Base-by-base conservation (phyloP, 2,113 vertebrate genomes). In the Leiothrix lutea region DNA sequence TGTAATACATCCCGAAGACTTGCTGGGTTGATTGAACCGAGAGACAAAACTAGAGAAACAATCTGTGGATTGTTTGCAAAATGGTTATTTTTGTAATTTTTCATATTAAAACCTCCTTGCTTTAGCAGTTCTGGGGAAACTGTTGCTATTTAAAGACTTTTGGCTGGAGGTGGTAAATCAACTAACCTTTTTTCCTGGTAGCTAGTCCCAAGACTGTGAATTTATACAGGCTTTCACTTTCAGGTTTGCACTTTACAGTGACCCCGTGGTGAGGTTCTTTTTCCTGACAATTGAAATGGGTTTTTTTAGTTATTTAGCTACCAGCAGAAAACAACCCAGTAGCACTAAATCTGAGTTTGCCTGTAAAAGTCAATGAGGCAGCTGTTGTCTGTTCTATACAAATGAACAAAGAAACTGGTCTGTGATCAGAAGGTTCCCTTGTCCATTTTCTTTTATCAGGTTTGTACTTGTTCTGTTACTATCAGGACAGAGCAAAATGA, bases 1-100 rank as follows among this genome's bases (percentile, higher is more conserved):
- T 38, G 7, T 29, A 18, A 51, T 44, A 11, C 25, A 24, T 57
- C 7, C 24, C 78, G 47, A 18, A 58, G 11, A 42, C 3, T 47
- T 21, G 14, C 5, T 0, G 0, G 8, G 4, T 11, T 48, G 31
- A 19, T 71, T 51, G 35, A 64, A 28, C 1, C 9, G 19, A 86
- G 50, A 80, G 29, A 47, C 23, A 28, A 77, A 33, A 22, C 22
- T 7, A 35, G 69, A 40, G 42, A 51, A 89, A 29, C 11, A 33
- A 6, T 33, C 74, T 65, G n/a, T n/a, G n/a, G n/a, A n/a, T n/a
- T n/a, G n/a, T n/a, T n/a, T n/a, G n/a, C n/a, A n/a, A 38, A 38
- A 38, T 12, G 38, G 45, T 12, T 2, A 3, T 7, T n/a, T 85
- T 51, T 26, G 14, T 79, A 38, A 29, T 19, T n/a, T 83, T 67